phyloP scores from a whole-genome alignment of 2,888 invertebrate genomes.

The Pedicia rivosa region DNA sequence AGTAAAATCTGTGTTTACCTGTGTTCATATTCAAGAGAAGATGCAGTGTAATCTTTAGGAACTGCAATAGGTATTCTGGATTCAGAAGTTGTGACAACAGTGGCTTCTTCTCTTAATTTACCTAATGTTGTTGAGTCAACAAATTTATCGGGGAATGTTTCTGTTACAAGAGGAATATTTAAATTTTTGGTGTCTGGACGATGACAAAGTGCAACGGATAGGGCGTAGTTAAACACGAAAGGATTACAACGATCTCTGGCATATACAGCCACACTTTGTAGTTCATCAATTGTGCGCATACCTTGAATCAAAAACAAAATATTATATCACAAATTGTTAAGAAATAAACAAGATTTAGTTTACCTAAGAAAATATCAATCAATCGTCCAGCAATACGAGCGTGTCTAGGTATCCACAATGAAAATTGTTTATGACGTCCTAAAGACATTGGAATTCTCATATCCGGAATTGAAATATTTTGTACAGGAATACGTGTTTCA shows the following conservation, averaged over 20 bases:
- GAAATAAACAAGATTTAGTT: constrained; percentile 7
- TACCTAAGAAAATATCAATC: constrained; percentile 51
- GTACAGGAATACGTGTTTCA: constrained; percentile 35
- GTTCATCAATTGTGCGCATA: constrained; percentile 52
- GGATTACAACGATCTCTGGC: constrained; percentile 5
- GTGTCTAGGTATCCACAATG: constrained; percentile 53
- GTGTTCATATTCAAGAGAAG: constrained; percentile 51
- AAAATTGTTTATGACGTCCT: constrained; percentile 48
- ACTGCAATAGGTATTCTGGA: constrained; percentile 40
- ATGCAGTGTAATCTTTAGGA: constrained; percentile 51
- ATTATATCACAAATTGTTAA: too few species aligned
- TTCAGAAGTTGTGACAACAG: constrained; percentile 31
- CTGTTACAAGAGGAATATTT: constrained; percentile 49
- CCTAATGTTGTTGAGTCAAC: constrained; percentile 50
- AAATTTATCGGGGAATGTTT: constrained; percentile 62
- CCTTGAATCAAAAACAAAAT: too few species aligned
- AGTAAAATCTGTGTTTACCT: too few species aligned
- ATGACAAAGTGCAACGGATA: constrained; percentile 4
- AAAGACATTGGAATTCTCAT: constrained; percentile 42
- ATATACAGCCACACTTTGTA: constrained; percentile 38
- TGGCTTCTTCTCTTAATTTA: constrained; percentile 42
- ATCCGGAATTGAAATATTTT: constrained; percentile 46
- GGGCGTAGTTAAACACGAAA: constrained; percentile 3
- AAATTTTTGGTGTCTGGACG: constrained; percentile 47
- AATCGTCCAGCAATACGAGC: constrained; percentile 46